Percentiles rank a stretch among this genome's conserved stretches.
Evolutionary conservation across 2,888 invertebrate genomes (phyloP).

Genomic region (Brachylomia viminalis): DNA sequence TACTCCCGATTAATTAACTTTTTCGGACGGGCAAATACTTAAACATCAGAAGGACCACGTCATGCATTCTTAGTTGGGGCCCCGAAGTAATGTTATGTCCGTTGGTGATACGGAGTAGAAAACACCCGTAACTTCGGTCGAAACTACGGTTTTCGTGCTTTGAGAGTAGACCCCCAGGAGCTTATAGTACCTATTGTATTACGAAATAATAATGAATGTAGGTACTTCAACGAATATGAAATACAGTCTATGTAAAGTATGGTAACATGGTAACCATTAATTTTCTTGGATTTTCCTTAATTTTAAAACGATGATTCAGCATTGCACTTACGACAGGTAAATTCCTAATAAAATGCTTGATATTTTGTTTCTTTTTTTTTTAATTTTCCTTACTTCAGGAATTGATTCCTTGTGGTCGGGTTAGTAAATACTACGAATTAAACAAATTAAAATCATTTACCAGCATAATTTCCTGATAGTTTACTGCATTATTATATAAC

Average conservation of each 20-base stretch:
- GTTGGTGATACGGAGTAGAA: too few species aligned
- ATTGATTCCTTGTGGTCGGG: conserved; percentile 15
- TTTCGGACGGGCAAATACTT: too few species aligned
- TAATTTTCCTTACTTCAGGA: conserved; percentile 18
- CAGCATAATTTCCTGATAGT: not conserved
- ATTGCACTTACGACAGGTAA: not conserved
- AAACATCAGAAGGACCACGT: too few species aligned
- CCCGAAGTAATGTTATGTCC: too few species aligned
- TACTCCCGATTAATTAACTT: too few species aligned
- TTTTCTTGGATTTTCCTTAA: not conserved
- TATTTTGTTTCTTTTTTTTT: not conserved
- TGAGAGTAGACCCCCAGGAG: too few species aligned
- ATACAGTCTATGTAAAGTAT: too few species aligned
- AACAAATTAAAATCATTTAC: not conserved
- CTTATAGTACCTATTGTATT: not conserved
- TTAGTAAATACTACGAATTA: not conserved
- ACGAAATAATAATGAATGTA: not conserved
- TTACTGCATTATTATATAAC: not conserved
- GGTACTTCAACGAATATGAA: not conserved
- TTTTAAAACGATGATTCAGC: not conserved
- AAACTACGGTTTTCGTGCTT: too few species aligned
- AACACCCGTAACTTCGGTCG: too few species aligned
- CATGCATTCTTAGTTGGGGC: too few species aligned
- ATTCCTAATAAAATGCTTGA: not conserved
- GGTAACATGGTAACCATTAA: too few species aligned